Conservation (phyloP, 1,140 invertebrate genomes). For the Aricia agestis region DNA sequence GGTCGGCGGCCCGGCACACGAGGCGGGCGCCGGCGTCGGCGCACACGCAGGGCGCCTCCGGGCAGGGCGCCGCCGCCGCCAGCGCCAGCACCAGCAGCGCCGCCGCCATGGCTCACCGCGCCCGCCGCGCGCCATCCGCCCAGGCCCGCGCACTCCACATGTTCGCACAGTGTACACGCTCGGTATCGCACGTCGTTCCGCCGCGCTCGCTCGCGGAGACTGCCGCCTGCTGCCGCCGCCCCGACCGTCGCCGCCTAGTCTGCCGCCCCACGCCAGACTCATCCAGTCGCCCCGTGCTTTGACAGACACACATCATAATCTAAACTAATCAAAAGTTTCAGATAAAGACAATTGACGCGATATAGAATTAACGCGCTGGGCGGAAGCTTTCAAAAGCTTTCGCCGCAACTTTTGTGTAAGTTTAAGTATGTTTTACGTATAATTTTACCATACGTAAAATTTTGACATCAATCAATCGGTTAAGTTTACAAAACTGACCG, state of each 20-base stretch:
- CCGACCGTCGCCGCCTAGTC: constrained; percentile 23
- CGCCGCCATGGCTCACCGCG: constrained; percentile 34
- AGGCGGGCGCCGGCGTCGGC: constrained; percentile 42
- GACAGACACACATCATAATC: not conserved
- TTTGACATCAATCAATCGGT: no score
- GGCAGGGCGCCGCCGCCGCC: constrained; percentile 28
- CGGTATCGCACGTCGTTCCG: not conserved
- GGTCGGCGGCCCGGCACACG: constrained; percentile 40
- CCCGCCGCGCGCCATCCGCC: constrained; percentile 11
- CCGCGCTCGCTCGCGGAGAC: constrained; percentile 5
- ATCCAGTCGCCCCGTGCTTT: not conserved
- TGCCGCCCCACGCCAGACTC: constrained; percentile 9
- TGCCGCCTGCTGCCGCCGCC: not conserved
- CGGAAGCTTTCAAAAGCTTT: not conserved
- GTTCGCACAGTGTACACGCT: not conserved
- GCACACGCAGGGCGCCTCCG: constrained; percentile 42
- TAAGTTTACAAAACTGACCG: no score
- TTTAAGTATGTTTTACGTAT: no score
- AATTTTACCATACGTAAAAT: no score
- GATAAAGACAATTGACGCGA: not conserved
- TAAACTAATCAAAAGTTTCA: not conserved
- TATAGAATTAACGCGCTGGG: not conserved
- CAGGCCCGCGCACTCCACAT: not conserved
- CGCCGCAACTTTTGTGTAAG: not conserved
- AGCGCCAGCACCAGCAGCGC: constrained; percentile 32